phyloP scores from a whole-genome alignment of 2,888 invertebrate genomes.

The Dicyrtoma fusca region DNA sequence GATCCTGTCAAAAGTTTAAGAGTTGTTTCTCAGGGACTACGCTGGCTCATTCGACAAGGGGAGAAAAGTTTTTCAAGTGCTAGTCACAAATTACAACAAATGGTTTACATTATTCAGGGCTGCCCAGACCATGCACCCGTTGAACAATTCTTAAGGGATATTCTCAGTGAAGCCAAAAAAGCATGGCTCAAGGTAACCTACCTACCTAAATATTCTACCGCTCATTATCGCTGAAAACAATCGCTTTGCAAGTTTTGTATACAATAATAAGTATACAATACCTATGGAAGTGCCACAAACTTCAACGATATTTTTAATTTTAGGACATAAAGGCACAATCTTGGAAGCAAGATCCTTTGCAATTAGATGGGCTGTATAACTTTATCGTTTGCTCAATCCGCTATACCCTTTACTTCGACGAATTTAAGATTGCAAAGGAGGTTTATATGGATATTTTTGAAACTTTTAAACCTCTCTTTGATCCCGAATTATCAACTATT shows the following conservation, averaged over 20 bases:
- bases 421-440: slow-evolving; percentile 1
- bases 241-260: too few relatives aligned
- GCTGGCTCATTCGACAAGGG: slow-evolving; percentile 36
- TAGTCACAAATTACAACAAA: slow-evolving; percentile 24
- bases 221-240: too few relatives aligned
- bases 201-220: background rate
- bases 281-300: too few relatives aligned
- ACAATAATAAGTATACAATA: too few relatives aligned
- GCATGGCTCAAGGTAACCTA: slow-evolving; percentile 10
- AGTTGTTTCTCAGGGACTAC: slow-evolving; percentile 24
- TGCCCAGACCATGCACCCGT: slow-evolving; percentile 8
- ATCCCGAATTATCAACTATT: slow-evolving; percentile 1
- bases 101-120: slow-evolving; percentile 1
- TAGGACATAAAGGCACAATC: background rate
- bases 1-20: slow-evolving; percentile 11
- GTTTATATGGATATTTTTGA: background rate
- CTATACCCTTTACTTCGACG: background rate
- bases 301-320: slow-evolving; percentile 3
- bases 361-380: slow-evolving; percentile 19
- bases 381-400: slow-evolving; percentile 13
- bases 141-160: slow-evolving; percentile 3
- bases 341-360: slow-evolving; percentile 14
- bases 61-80: slow-evolving; percentile 23
- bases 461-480: slow-evolving; percentile 6
- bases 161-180: slow-evolving; percentile 17